Evolutionary conservation across 2,113 vertebrate species (phyloP).

Genomic region (Panthera leo): DNA sequence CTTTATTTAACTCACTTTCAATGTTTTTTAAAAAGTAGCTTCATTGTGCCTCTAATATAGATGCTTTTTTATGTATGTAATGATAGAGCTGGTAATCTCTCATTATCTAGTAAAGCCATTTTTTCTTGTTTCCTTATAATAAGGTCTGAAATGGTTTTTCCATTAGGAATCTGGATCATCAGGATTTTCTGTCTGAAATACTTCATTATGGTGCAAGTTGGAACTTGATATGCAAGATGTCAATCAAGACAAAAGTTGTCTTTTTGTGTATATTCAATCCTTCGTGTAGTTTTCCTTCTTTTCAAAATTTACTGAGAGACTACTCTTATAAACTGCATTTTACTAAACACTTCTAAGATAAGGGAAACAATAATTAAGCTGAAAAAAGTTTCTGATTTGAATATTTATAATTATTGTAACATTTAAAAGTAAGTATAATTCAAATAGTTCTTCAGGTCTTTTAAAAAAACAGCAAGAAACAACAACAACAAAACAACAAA

Average conservation of each 20-base stretch:
- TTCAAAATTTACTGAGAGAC: background rate
- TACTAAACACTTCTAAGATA: background rate
- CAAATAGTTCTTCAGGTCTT: background rate
- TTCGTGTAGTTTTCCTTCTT: background rate
- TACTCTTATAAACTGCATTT: constrained; percentile 3
- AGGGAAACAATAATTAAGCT: background rate
- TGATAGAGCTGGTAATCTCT: constrained; percentile 52
- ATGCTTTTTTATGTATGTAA: constrained; percentile 42
- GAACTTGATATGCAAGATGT: constrained; percentile 54
- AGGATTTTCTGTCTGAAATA: constrained; percentile 59
- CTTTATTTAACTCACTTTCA: background rate
- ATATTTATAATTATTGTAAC: background rate
- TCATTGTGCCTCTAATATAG: background rate
- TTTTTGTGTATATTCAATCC: constrained; percentile 1
- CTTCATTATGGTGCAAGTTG: constrained; percentile 47
- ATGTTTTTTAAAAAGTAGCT: background rate
- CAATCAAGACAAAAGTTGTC: background rate
- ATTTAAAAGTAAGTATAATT: constrained; percentile 16
- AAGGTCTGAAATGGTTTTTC: constrained; percentile 44
- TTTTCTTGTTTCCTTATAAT: constrained; percentile 50
- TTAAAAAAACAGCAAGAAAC: background rate
- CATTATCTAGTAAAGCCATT: constrained; percentile 55
- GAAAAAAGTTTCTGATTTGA: constrained; percentile 21
- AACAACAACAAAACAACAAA: background rate
- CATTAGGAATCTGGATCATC: constrained; percentile 29